Conservation (phyloP, 2,888 invertebrate genomes). For the Aphelenchoides bicaudatus region DNA sequence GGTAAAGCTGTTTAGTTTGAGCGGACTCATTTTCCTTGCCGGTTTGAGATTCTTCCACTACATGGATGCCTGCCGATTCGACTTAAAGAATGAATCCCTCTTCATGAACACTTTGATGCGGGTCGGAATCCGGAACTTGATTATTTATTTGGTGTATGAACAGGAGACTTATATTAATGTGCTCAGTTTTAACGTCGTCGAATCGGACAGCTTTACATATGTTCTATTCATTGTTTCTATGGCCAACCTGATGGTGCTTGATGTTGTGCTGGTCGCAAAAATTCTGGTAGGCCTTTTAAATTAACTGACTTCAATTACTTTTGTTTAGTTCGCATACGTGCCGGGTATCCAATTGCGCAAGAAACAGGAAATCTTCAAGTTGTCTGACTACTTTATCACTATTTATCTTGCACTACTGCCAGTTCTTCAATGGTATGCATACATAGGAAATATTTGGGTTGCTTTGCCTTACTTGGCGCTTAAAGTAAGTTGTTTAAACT, state of each 20-base stretch:
- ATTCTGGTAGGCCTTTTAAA: background rate
- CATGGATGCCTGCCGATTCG: background rate
- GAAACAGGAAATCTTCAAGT: slow-evolving; percentile 7
- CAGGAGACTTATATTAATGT: slow-evolving; percentile 1
- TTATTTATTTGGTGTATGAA: background rate
- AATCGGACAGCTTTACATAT: background rate
- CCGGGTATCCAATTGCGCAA: background rate
- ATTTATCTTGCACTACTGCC: background rate
- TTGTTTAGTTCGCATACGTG: background rate
- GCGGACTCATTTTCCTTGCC: background rate
- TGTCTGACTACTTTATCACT: background rate
- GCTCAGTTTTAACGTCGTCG: background rate
- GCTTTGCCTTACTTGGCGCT: background rate
- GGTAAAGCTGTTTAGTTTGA: background rate
- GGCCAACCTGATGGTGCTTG: slow-evolving; percentile 3
- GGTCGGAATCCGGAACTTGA: background rate
- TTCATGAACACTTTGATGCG: background rate
- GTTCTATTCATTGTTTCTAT: background rate
- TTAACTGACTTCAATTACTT: background rate
- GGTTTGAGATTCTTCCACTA: slow-evolving; percentile 1
- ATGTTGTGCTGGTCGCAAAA: background rate
- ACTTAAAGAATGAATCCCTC: background rate
- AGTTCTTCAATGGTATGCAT: slow-evolving; percentile 8
- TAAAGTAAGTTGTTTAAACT: no score
- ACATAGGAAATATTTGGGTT: slow-evolving; percentile 2